phyloP scores from a whole-genome alignment of 1,140 invertebrate genomes.

The Galendromus occidentalis region DNA sequence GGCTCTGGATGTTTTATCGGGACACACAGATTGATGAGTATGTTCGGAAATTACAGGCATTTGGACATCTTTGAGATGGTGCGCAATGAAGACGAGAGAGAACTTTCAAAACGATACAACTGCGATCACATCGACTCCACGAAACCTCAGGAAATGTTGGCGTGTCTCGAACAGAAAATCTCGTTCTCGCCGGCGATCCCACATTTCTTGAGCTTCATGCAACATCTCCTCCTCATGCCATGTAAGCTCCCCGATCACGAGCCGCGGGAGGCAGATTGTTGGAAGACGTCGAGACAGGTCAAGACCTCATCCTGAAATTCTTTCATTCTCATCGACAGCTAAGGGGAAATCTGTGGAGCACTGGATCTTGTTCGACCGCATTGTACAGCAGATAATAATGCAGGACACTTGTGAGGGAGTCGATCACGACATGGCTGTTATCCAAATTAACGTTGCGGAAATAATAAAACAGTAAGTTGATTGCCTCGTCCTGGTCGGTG shows the following conservation, averaged over 20 bases:
- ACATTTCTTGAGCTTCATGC: conserved; percentile 70
- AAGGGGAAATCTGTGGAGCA: conserved; percentile 33
- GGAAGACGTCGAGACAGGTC: background rate
- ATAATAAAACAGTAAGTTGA: conserved; percentile 58
- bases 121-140: conserved; percentile 77
- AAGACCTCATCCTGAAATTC: conserved; percentile 20
- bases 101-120: conserved; percentile 33
- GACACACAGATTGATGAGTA: background rate
- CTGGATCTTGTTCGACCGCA: conserved; percentile 80
- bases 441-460: conserved; percentile 76
- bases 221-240: conserved; percentile 74
- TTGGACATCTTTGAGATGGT: conserved; percentile 97
- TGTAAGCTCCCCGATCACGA: conserved; percentile 38
- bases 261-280: background rate
- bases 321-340: conserved; percentile 46
- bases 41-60: conserved; percentile 33
- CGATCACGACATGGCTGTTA: conserved; percentile 59
- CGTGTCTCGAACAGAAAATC: conserved; percentile 66
- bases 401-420: conserved; percentile 45
- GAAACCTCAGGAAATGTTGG: conserved; percentile 81
- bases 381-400: conserved; percentile 86
- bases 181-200: conserved; percentile 79
- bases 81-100: conserved; percentile 83
- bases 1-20: too few relatives aligned
- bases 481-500: too few relatives aligned